Conservation (phyloP, 2,888 invertebrate species). For the Melipona beecheii region DNA sequence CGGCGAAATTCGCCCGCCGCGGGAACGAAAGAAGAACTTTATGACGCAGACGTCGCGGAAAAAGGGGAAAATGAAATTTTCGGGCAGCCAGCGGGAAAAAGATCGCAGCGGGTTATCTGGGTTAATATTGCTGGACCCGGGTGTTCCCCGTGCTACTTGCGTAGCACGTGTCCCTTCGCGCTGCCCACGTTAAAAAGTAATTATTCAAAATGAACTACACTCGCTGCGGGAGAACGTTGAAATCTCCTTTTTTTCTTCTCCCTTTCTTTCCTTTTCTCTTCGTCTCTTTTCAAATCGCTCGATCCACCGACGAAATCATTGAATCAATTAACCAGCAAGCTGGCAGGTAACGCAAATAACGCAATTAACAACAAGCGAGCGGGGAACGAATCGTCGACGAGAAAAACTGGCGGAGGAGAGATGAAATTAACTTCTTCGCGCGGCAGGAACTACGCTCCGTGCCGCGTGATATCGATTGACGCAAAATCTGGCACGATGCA, state of each 20-base stretch:
- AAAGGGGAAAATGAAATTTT: neutral
- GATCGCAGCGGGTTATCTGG: neutral
- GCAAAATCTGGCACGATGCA: neutral
- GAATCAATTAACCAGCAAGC: too few relatives aligned
- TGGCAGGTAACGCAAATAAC: too few relatives aligned
- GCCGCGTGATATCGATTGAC: too few relatives aligned
- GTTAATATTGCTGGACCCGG: neutral
- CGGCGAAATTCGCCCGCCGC: neutral
- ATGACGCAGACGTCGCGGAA: neutral
- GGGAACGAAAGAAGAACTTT: neutral
- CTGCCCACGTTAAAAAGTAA: neutral
- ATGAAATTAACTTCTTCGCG: neutral
- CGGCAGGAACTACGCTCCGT: too few relatives aligned
- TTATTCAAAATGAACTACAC: neutral
- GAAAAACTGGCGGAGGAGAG: too few relatives aligned
- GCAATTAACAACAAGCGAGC: too few relatives aligned
- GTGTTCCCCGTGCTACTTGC: neutral
- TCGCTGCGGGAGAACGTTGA: neutral
- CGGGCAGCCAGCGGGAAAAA: neutral
- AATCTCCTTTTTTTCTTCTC: too few relatives aligned
- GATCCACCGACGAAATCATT: too few relatives aligned
- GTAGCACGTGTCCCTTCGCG: neutral
- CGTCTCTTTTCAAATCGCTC: too few relatives aligned
- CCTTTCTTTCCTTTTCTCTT: too few relatives aligned
- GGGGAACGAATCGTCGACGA: too few relatives aligned